phyloP scores from a whole-genome alignment of 2,888 invertebrate species.

The Cephus rjabovi region DNA sequence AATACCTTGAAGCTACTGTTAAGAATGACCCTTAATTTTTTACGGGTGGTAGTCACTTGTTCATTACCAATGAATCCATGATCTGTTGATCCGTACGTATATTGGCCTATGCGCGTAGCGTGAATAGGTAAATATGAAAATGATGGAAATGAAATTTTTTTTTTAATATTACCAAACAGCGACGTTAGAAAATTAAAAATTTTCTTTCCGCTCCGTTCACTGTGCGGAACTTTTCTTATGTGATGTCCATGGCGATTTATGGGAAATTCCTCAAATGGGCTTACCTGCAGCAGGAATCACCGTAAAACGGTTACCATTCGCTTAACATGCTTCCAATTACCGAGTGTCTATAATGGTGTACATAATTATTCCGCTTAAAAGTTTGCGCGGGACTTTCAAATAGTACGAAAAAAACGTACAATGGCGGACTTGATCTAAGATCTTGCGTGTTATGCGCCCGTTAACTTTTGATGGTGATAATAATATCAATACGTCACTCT shows the following conservation, averaged over 20 bases:
- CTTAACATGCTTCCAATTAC: neutral
- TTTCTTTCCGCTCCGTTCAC: neutral
- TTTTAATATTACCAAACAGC: neutral
- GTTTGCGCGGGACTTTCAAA: neutral
- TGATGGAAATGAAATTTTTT: neutral
- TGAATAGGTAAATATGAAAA: neutral
- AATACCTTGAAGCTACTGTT: neutral
- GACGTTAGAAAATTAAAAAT: neutral
- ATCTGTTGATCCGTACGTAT: neutral
- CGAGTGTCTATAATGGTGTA: neutral
- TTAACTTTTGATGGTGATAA: neutral
- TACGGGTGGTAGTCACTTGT: neutral
- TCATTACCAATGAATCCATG: neutral
- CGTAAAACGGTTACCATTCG: neutral
- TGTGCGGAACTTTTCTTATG: neutral
- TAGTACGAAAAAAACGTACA: neutral
- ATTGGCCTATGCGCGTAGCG: neutral
- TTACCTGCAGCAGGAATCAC: conserved; percentile 35
- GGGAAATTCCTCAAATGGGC: conserved; percentile 46
- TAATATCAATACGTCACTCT: neutral
- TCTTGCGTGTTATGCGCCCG: neutral
- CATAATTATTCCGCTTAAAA: neutral
- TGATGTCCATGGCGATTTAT: conserved; percentile 43
- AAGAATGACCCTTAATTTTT: neutral
- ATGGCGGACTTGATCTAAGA: neutral